phyloP scores from a whole-genome alignment of 1,140 invertebrate genomes.

The Anastrepha ludens region DNA sequence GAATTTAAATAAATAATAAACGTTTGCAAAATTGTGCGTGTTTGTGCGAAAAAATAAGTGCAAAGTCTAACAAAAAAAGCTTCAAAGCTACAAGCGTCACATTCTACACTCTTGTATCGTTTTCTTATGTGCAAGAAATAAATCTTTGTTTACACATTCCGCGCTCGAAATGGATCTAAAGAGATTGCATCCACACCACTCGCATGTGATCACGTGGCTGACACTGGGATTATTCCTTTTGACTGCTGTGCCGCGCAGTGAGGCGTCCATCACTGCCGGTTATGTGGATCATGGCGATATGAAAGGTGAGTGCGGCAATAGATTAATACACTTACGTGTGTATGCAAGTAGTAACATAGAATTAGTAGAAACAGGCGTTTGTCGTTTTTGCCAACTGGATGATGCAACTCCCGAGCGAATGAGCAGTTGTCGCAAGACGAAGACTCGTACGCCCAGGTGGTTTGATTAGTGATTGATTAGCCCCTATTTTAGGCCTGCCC shows the following conservation, averaged over 20 bases:
- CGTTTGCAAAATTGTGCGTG: neutral
- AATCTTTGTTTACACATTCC: neutral
- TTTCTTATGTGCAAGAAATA: neutral
- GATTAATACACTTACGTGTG: neutral
- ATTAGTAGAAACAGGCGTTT: neutral
- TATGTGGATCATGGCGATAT: slow-evolving; percentile 70
- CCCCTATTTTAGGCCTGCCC: too few relatives aligned
- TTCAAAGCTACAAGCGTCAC: neutral
- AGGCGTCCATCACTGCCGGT: slow-evolving; percentile 63
- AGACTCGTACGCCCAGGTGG: too few relatives aligned
- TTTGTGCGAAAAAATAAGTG: neutral
- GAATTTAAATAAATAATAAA: too few relatives aligned
- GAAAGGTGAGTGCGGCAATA: slow-evolving; percentile 64
- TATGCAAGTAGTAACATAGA: neutral
- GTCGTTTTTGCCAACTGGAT: too few relatives aligned
- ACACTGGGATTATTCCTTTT: slow-evolving; percentile 41
- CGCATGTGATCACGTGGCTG: slow-evolving; percentile 34
- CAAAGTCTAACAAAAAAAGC: neutral
- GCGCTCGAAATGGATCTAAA: neutral
- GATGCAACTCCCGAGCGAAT: too few relatives aligned
- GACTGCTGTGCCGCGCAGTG: neutral
- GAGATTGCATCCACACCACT: neutral
- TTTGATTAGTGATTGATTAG: too few relatives aligned
- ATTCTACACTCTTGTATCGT: neutral
- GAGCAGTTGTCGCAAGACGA: too few relatives aligned